These are phyloP conservation scores for Arenicola marina DNA, from an alignment of 2,888 invertebrate species.

Conservation along the genomic window DNA sequence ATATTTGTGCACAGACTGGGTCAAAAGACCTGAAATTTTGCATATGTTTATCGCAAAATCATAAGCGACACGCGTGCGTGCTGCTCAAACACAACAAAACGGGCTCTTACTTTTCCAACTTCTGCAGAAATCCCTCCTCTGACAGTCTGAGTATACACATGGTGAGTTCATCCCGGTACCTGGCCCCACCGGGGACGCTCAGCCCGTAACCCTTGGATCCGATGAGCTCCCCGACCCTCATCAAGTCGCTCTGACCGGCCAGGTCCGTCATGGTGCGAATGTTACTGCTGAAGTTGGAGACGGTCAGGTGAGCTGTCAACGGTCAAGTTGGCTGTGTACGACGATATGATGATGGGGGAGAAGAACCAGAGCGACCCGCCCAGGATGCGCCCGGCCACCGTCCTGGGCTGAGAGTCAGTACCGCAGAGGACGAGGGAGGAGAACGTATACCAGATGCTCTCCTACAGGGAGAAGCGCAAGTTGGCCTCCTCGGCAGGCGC, in stretches of 20 bases:
- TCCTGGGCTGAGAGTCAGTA: conserved; percentile 1
- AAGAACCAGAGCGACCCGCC: conserved; percentile 60
- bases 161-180: conserved; percentile 6
- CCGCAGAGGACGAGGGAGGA: conserved; percentile 4
- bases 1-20: too few relatives aligned
- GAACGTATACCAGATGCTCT: conserved; percentile 14
- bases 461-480: neutral
- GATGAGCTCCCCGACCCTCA: conserved; percentile 38
- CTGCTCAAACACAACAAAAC: too few relatives aligned
- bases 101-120: too few relatives aligned
- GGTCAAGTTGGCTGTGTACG: conserved; percentile 11
- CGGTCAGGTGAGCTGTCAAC: conserved; percentile 7
- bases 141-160: conserved; percentile 2
- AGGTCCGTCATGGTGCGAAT: conserved; percentile 10
- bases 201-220: conserved; percentile 6
- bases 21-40: too few relatives aligned
- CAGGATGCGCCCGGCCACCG: conserved; percentile 69
- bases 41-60: too few relatives aligned
- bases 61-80: too few relatives aligned
- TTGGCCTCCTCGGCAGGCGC: conserved; percentile 63
- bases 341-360: conserved; percentile 13
- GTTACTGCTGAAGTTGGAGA: conserved; percentile 6
- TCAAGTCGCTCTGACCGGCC: conserved; percentile 50
- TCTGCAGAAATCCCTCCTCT: too few relatives aligned
- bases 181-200: conserved; percentile 1